Base-by-base conservation (phyloP, 1,140 invertebrate species). In the Diorhabda carinulata region DNA sequence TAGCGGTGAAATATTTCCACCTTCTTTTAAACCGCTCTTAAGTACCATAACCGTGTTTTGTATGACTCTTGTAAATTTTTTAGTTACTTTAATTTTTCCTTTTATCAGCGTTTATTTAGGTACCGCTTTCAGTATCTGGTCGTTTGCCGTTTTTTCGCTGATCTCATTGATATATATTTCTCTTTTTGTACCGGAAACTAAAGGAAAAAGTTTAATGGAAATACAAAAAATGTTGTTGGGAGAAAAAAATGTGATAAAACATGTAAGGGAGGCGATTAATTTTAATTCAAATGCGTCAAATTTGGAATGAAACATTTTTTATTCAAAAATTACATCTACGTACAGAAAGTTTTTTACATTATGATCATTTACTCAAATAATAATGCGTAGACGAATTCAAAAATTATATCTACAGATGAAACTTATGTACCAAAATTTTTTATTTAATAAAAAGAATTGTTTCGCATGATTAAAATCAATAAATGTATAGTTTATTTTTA, bases 1-100 rank as follows among this genome's bases (percentile, higher is more conserved):
- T 58, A 89, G 93, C 84, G 89, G 88, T 3, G 91, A 95, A 80
- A 87, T 94, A 73, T 91, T 94, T 71, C 87, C 93, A 2, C 83
- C 88, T 0, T 87, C 89, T 71, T 87, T 92, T 2, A 90, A 92
- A 76, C 45, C 43, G 8, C 45, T 45, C 25, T 41, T 64, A 10
- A 64, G 45, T 52, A 40, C 43, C 25, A 6, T 56, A 40, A 44
- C 52, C 6, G 88, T 90, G 0, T 80, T 87, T 4, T 92, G 90
- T 2, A 89, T 89, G 3, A 87, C 90, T 0, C 82, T 93, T 4
- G 89, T 90, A 0, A 88, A 91, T 2, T 96, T 95, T 79, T 68
- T 94, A 43, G 84, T 94, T 6, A 93, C 92, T 2, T 88, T 89
- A 71, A 88, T 86, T 73, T 94, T 92, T 79, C 82, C 83, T 3